Evolutionary conservation across 2,888 invertebrate genomes (phyloP), one percentile per base, ranked within the genome.

Genomic region (Phyto melanocephala): DNA sequence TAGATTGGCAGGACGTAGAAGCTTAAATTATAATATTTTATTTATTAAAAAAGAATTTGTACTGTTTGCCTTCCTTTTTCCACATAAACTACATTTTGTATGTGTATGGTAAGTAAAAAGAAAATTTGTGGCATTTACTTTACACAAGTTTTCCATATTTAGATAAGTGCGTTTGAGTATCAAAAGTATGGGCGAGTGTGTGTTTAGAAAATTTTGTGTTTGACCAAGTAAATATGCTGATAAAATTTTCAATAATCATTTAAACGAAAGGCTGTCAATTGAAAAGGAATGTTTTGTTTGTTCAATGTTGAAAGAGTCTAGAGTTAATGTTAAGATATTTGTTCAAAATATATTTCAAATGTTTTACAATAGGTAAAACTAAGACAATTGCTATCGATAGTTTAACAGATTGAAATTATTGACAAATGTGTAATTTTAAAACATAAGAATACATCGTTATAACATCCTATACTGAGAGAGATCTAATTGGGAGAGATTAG

Each of bases 161-260:
- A n/a, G n/a, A n/a, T n/a, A n/a, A n/a, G n/a, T n/a, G 40, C 24
- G n/a, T 42, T 15, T 45, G 6, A 45, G 11, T 62, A 24, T 56
- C 11, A 11, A 15, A 28, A 56, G 35, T 56, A n/a, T 62, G 8
- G 50, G 8, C 33, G n/a, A 28, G 40, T n/a, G 54, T 22, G 13
- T 58, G 37, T 24, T n/a, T n/a, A n/a, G 5, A 63, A 60, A 58
- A 17, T n/a, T 65, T 70, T 65, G 20, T 40, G 35, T 42, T 70
- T 75, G 76, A 65, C 71, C 76, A 76, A 75, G 58, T 71, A 81
- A 76, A 81, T 70, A 76, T 71, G 65, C 60, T 67, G 65, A 71
- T 71, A 52, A 80, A 68, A 67, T 71, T 76, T 71, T 71, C 80
- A 68, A 65, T 67, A 50, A 52, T n/a, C 47, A 50, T 33, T 54